Evolutionary conservation across 1,140 invertebrate species (phyloP).

Genomic region (Vanessa atalanta): DNA sequence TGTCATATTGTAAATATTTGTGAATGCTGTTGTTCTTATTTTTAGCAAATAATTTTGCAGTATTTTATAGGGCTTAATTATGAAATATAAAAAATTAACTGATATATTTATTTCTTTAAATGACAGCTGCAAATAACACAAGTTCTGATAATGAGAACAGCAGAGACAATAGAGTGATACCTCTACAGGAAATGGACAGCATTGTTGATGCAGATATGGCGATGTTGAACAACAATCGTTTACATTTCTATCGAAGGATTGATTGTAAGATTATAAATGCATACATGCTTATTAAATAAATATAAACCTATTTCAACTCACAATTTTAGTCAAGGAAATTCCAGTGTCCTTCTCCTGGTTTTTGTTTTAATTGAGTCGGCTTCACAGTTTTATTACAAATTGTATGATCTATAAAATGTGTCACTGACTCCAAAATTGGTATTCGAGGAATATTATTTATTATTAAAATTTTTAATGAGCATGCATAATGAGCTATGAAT

Average conservation of each 20-base stretch:
- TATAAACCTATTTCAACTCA: too few relatives aligned
- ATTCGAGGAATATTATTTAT: too few relatives aligned
- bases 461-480: too few relatives aligned
- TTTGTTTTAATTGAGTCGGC: too few relatives aligned
- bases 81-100: not conserved
- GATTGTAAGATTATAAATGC: constrained; percentile 51
- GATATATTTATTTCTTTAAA: constrained; percentile 1
- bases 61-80: not conserved
- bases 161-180: constrained; percentile 57
- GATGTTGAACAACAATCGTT: constrained; percentile 70
- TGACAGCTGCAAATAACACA: constrained; percentile 34
- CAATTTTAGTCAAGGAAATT: too few relatives aligned
- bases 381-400: too few relatives aligned
- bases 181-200: constrained; percentile 74
- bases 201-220: constrained; percentile 76
- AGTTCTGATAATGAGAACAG: constrained; percentile 28
- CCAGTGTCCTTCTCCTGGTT: too few relatives aligned
- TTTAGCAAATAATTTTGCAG: not conserved
- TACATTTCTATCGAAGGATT: constrained; percentile 72
- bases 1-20: not conserved
- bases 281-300: too few relatives aligned
- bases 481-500: too few relatives aligned
- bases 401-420: too few relatives aligned
- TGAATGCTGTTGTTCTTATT: not conserved
- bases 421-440: too few relatives aligned